Percentiles rank a stretch among this genome's conserved stretches.
phyloP scores from a whole-genome alignment of 2,113 vertebrate species.

The Casuarius casuarius region DNA sequence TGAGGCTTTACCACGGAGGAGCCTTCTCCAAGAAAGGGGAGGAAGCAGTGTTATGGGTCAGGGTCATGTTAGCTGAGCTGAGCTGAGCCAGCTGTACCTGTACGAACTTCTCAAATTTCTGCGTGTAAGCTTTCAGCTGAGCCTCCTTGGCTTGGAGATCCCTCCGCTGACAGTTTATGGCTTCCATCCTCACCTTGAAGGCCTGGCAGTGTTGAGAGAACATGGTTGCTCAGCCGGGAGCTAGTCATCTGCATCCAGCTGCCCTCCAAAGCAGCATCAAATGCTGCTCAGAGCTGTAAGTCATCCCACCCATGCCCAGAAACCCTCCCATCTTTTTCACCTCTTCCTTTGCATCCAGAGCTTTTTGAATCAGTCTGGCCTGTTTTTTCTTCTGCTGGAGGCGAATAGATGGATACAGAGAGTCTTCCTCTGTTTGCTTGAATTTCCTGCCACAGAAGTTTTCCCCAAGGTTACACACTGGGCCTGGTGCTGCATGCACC shows the following conservation, averaged over 20 bases:
- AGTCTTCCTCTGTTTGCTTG: constrained; percentile 10
- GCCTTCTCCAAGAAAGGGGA: neutral
- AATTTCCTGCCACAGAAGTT: constrained; percentile 59
- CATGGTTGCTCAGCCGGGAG: rapidly evolving
- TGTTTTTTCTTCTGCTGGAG: constrained; percentile 75
- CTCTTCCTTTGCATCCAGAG: constrained; percentile 71
- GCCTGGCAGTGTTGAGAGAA: constrained; percentile 38
- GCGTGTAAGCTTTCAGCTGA: constrained; percentile 64
- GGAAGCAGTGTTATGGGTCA: too few species aligned
- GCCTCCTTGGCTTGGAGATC: constrained; percentile 59
- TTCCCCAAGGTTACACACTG: rapidly evolving
- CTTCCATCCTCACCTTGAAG: constrained; percentile 70
- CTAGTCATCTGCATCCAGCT: neutral
- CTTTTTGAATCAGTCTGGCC: constrained; percentile 27
- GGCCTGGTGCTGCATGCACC: neutral
- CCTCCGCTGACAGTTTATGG: constrained; percentile 57
- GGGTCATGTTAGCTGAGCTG: neutral
- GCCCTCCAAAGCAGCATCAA: neutral
- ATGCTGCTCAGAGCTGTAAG: neutral
- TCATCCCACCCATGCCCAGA: rapidly evolving
- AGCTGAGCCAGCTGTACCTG: constrained; percentile 72
- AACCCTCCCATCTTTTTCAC: neutral
- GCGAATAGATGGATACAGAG: constrained; percentile 23
- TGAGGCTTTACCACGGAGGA: too few species aligned
- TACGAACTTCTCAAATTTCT: constrained; percentile 68